phyloP scores from a whole-genome alignment of 2,113 vertebrate genomes.

The human (Homo sapiens) region DNA sequence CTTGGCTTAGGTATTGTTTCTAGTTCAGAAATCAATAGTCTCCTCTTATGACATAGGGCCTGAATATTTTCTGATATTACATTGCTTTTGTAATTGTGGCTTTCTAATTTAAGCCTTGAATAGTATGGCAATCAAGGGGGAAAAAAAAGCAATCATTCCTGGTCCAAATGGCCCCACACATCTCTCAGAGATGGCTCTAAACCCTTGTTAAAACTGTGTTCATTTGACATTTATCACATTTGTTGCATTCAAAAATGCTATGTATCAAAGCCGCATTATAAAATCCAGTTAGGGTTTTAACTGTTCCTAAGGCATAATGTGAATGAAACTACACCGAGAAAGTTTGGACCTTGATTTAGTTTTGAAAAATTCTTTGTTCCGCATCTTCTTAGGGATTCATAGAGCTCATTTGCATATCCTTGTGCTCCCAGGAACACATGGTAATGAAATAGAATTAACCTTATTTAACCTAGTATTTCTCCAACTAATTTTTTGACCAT shows the following conservation, averaged over 20 bases:
- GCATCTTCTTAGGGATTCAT: background rate
- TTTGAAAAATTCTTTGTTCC: constrained; percentile 11
- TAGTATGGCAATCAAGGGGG: background rate
- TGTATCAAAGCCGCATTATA: constrained; percentile 29
- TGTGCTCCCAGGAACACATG: background rate
- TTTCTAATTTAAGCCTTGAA: constrained; percentile 53
- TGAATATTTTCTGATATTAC: constrained; percentile 64
- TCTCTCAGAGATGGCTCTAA: background rate
- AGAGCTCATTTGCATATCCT: constrained; percentile 10
- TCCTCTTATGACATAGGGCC: background rate
- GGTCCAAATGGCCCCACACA: background rate
- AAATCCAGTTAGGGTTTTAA: constrained; percentile 50
- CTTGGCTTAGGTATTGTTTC: background rate
- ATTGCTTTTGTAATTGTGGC: constrained; percentile 58
- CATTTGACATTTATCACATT: constrained; percentile 28
- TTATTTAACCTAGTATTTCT: constrained; percentile 47
- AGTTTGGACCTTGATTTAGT: background rate
- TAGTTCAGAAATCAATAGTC: background rate
- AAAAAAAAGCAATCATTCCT: constrained; percentile 54
- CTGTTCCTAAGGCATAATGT: background rate
- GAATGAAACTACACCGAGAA: background rate
- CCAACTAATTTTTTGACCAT: background rate
- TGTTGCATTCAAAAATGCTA: constrained; percentile 53
- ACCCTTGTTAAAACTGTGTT: background rate
- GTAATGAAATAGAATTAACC: background rate